Evolutionary conservation across 2,888 invertebrate genomes (phyloP).

Genomic region (Lithophane socia): DNA sequence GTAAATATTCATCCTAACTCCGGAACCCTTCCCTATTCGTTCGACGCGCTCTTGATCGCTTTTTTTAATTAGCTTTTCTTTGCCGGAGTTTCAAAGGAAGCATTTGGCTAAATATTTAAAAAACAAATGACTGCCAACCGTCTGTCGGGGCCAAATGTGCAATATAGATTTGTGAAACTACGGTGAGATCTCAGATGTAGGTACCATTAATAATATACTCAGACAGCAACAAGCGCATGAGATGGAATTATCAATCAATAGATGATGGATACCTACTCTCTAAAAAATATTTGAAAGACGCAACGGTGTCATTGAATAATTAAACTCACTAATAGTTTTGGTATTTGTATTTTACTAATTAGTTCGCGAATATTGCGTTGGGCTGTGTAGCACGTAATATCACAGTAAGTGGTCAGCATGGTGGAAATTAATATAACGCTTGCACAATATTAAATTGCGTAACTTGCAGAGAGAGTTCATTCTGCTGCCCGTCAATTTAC

Average conservation of each 20-base stretch:
- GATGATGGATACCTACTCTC: background rate
- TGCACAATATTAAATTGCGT: constrained; percentile 83
- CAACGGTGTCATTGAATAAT: constrained; percentile 5
- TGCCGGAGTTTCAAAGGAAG: background rate
- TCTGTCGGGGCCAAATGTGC: too few relatives aligned
- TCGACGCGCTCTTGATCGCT: background rate
- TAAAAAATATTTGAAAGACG: too few relatives aligned
- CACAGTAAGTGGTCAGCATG: constrained; percentile 28
- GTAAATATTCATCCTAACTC: background rate
- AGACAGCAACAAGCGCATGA: background rate
- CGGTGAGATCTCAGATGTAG: background rate
- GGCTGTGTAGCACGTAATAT: constrained; percentile 39
- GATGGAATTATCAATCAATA: constrained; percentile 10
- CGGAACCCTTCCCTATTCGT: background rate
- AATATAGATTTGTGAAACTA: background rate
- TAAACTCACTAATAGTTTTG: background rate
- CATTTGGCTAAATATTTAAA: background rate
- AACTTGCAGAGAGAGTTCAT: constrained; percentile 81
- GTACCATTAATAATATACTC: background rate
- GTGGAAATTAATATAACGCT: constrained; percentile 67
- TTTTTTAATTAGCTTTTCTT: background rate
- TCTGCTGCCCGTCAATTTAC: constrained; percentile 78
- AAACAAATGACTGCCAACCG: background rate
- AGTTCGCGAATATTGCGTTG: constrained; percentile 10
- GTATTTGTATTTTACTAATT: constrained; percentile 19